Base-by-base conservation (phyloP, 2,113 vertebrate genomes). In the Notarius quadriscutis region DNA sequence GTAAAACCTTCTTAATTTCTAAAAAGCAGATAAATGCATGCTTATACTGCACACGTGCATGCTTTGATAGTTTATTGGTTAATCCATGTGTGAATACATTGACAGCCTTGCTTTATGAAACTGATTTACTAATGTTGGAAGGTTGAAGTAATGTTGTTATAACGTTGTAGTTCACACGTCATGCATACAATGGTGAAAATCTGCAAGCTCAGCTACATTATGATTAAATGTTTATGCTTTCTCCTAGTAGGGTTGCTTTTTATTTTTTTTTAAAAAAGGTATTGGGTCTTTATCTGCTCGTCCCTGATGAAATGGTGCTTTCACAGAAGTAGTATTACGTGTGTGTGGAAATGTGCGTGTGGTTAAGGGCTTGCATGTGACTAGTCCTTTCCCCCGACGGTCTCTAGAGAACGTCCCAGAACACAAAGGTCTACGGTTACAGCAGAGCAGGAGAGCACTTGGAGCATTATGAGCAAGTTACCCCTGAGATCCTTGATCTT, bases 401-500 rank as follows among this genome's bases (percentile, higher is more conserved):
- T 67, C 41, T 67, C 62, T 27, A 30, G 62, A 65, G 62, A 67
- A 50, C 67, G n/a, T n/a, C 60, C 48, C 34, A 51, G 25, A 30
- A 27, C 25, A 67, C 25, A 27, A 48, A 51, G 65, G 50, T 84
- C 63, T 71, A 55, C 2, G n/a, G 62, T 84, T n/a, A n/a, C 58
- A 82, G 60, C 60, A 50, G 60, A 65, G 14, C 81, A 65, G 22
- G 41, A 81, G 75, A 79, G 77, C 51, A 4, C 53, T 80, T 4
- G 1, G 30, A 22, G 57, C 57, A 60, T 81, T 62, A 62, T 62
- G 79, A 14, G 30, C 57, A 80, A n/a, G 8, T 34, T 34, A 0
- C n/a, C 27, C 53, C 78, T 11, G 53, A 80, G 78, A 58, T 57
- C 75, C 53, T 80, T 80, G 77, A 80, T 30, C 57, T 79, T 79